These are phyloP conservation scores for Stegodyphus mimosarum DNA, from an alignment of 1,140 invertebrate species.

Conservation along the genomic window DNA sequence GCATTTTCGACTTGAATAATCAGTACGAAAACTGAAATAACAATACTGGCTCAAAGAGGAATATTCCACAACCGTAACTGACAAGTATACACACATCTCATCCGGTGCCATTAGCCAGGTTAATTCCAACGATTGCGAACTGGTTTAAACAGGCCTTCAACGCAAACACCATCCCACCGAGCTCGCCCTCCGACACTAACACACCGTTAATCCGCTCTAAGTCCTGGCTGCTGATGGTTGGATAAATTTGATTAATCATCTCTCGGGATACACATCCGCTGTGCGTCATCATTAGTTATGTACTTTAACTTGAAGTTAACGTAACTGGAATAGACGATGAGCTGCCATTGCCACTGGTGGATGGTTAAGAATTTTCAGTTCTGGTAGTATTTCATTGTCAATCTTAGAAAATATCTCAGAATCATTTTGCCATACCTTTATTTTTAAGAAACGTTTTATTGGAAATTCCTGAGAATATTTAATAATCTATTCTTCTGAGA, in stretches of 20 bases:
- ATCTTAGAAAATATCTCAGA: no score
- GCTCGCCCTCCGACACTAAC: constrained; percentile 15
- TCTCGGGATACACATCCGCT: not conserved
- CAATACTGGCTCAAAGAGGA: no score
- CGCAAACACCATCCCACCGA: constrained; percentile 6
- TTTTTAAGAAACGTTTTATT: no score
- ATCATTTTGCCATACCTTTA: no score
- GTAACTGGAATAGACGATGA: constrained; percentile 1
- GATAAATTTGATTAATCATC: constrained; percentile 47
- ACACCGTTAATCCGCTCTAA: constrained; percentile 25
- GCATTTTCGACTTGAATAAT: no score
- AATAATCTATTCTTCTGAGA: no score
- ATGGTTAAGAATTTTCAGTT: no score
- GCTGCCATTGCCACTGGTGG: not conserved
- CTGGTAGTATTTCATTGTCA: no score
- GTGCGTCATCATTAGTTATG: constrained; percentile 47
- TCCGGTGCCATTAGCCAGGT: constrained; percentile 9
- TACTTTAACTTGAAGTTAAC: constrained; percentile 46
- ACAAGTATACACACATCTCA: no score
- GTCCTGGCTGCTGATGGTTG: constrained; percentile 16
- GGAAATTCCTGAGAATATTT: no score
- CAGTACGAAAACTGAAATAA: no score
- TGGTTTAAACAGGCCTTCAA: constrained; percentile 15
- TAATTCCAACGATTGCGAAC: constrained; percentile 16
- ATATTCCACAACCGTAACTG: no score